Conservation (phyloP, 1,140 invertebrate species). For the Drosophila rufa region DNA sequence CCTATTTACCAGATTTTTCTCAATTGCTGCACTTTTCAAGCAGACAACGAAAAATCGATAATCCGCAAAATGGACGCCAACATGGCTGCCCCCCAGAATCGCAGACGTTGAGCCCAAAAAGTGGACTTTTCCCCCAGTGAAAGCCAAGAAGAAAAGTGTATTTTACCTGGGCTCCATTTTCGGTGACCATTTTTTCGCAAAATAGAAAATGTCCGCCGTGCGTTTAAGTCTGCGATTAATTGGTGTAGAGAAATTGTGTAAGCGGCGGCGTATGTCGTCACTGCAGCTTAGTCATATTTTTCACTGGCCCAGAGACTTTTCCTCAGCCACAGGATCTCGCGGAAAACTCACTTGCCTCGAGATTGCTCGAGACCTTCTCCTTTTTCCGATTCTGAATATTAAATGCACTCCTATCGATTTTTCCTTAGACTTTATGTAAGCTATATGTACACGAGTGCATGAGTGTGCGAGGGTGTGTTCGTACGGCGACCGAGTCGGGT, state of each 20-base stretch:
- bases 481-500: conserved; percentile 42
- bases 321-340: conserved; percentile 35
- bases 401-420: conserved; percentile 80
- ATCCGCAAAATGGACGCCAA: conserved; percentile 83
- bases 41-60: conserved; percentile 81
- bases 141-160: conserved; percentile 28
- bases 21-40: conserved; percentile 47
- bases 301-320: conserved; percentile 34
- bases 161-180: conserved; percentile 85
- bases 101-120: conserved; percentile 44
- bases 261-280: conserved; percentile 79
- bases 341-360: conserved; percentile 26
- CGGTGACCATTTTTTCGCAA: conserved; percentile 80
- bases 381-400: conserved; percentile 64
- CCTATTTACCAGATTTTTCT: conserved; percentile 10
- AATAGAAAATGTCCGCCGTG: conserved; percentile 35
- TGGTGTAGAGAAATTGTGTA: conserved; percentile 84
- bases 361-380: conserved; percentile 45
- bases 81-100: conserved; percentile 70
- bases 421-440: conserved; percentile 81
- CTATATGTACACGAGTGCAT: conserved; percentile 59
- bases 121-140: conserved; percentile 3
- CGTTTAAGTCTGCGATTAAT: conserved; percentile 34
- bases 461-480: conserved; percentile 56
- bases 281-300: conserved; percentile 83